These are phyloP conservation scores for Malurus alboscapulatus DNA, from an alignment of 2,113 vertebrate species.

Conservation along the genomic window DNA sequence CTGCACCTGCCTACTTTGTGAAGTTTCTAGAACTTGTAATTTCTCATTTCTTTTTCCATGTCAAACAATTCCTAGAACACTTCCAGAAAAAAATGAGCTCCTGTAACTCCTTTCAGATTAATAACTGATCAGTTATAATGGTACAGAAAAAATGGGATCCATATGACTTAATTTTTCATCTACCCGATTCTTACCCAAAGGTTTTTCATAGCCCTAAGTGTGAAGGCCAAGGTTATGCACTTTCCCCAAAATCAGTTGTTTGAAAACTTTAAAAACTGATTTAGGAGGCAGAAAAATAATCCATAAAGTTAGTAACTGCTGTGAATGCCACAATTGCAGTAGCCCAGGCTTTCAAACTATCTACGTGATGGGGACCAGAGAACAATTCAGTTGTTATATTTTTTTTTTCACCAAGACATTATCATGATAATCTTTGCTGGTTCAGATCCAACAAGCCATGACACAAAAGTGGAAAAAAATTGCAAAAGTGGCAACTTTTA, in stretches of 20 bases:
- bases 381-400: background rate
- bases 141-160: background rate
- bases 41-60: background rate
- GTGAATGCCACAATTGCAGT: background rate
- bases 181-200: background rate
- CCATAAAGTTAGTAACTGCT: background rate
- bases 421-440: background rate
- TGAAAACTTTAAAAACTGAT: background rate
- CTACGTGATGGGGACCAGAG: rapidly evolving
- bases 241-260: background rate
- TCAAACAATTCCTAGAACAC: background rate
- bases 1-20: background rate
- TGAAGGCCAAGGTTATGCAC: background rate
- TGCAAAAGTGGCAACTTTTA: background rate
- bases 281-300: background rate
- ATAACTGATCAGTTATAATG: background rate
- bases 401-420: background rate
- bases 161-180: background rate
- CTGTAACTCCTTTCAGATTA: background rate
- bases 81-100: background rate
- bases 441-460: background rate
- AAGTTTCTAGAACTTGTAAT: background rate
- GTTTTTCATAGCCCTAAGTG: background rate
- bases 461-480: background rate
- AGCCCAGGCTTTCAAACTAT: background rate